phyloP scores from a whole-genome alignment of 2,888 invertebrate species.

The Venusia cambrica region DNA sequence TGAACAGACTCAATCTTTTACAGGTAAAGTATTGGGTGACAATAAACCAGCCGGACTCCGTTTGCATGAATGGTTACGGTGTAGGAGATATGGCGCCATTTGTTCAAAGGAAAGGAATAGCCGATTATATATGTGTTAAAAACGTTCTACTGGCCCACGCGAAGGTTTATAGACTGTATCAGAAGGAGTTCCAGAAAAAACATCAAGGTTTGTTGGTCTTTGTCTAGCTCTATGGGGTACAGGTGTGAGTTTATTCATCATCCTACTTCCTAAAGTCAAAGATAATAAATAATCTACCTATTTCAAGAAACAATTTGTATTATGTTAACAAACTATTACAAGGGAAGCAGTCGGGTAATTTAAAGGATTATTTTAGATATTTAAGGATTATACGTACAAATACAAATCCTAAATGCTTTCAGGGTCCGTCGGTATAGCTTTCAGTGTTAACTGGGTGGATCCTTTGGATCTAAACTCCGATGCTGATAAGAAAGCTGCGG shows the following conservation, averaged over 20 bases:
- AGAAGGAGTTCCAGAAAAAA: slow-evolving; percentile 50
- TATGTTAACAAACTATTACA: no score
- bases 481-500: slow-evolving; percentile 50
- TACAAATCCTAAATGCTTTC: no score
- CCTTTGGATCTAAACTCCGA: slow-evolving; percentile 47
- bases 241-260: no score
- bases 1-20: no score
- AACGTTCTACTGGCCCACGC: slow-evolving; percentile 82
- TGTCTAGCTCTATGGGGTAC: not conserved
- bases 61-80: slow-evolving; percentile 72
- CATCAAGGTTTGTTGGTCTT: slow-evolving; percentile 45
- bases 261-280: no score
- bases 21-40: slow-evolving; percentile 83
- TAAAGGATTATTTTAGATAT: no score
- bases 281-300: no score
- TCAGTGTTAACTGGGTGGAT: slow-evolving; percentile 58
- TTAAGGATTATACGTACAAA: no score
- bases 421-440: slow-evolving; percentile 59
- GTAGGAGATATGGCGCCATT: slow-evolving; percentile 49
- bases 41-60: slow-evolving; percentile 79
- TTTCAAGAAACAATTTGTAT: no score
- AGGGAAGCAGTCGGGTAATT: no score
- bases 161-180: slow-evolving; percentile 66
- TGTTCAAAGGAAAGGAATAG: slow-evolving; percentile 55
- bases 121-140: slow-evolving; percentile 77